phyloP scores from a whole-genome alignment of 2,113 vertebrate species.

The Solea senegalensis region DNA sequence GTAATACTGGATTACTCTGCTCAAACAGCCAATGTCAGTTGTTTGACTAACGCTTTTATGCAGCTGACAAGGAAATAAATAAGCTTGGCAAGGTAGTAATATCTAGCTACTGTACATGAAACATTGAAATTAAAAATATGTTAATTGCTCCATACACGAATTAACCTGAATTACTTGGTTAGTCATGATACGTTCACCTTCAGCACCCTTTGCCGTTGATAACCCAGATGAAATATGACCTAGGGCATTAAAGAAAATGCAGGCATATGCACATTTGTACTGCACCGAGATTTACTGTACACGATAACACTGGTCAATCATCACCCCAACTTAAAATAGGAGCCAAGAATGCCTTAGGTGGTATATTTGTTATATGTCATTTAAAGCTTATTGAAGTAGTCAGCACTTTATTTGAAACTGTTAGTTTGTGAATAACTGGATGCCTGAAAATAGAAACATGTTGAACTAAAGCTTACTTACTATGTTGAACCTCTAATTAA shows the following conservation, averaged over 20 bases:
- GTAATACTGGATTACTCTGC: neutral
- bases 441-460: slow-evolving; percentile 49
- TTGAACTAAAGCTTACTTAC: slow-evolving; percentile 44
- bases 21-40: neutral
- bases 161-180: neutral
- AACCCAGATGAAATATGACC: slow-evolving; percentile 5
- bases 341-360: neutral
- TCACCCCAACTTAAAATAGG: neutral
- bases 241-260: slow-evolving; percentile 3
- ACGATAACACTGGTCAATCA: slow-evolving; percentile 8
- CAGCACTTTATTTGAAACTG: too few relatives aligned
- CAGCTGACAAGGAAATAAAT: neutral
- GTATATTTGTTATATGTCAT: slow-evolving; percentile 16
- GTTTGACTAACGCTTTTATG: neutral
- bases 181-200: slow-evolving; percentile 5
- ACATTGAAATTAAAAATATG: neutral
- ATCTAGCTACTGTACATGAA: neutral
- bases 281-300: neutral
- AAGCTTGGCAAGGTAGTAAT: neutral
- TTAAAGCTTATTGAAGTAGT: too few relatives aligned
- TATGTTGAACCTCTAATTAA: slow-evolving; percentile 39
- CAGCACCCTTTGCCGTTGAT: neutral
- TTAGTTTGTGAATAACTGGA: slow-evolving; percentile 7
- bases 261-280: neutral
- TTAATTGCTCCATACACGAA: neutral